Conservation (phyloP, 2,888 invertebrate genomes). For the Phasia obesa region DNA sequence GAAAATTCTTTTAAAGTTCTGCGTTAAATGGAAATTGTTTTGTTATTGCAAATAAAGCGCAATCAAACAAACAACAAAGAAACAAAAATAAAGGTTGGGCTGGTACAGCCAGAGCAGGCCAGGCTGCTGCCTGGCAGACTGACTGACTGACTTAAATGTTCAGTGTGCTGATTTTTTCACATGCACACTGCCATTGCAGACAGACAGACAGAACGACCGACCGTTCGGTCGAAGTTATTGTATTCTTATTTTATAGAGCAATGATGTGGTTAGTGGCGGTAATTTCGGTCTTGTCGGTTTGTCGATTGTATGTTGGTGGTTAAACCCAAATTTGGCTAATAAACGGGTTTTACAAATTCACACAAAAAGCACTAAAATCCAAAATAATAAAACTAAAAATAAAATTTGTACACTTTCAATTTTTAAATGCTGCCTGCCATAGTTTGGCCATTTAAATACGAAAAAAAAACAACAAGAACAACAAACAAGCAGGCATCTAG, state of each 20-base stretch:
- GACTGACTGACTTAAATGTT: conserved; percentile 33
- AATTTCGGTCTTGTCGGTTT: conserved; percentile 58
- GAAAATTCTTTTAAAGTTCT: conserved; percentile 38
- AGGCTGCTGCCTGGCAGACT: conserved; percentile 37
- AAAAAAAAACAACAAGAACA: background rate
- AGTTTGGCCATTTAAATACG: conserved; percentile 30
- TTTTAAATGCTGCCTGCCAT: conserved; percentile 63
- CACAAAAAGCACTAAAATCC: conserved; percentile 56
- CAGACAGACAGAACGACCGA: too few relatives aligned
- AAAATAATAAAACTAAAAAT: conserved; percentile 29
- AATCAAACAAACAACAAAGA: conserved; percentile 43
- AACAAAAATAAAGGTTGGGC: conserved; percentile 67
- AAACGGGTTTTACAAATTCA: conserved; percentile 71
- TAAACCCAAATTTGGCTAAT: conserved; percentile 71
- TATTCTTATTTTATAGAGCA: conserved; percentile 65
- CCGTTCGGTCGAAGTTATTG: conserved; percentile 43
- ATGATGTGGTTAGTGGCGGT: conserved; percentile 66
- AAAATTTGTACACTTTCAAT: conserved; percentile 69
- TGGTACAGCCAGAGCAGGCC: conserved; percentile 46
- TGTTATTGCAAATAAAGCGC: conserved; percentile 56
- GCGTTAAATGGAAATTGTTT: conserved; percentile 48
- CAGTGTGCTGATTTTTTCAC: conserved; percentile 46
- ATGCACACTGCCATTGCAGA: background rate
- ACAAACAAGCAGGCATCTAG: conserved; percentile 13
- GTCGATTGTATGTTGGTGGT: conserved; percentile 67